Evolutionary conservation across 2,113 vertebrate species (phyloP), one percentile per base, ranked within the genome.

Genomic region (Colossoma macropomum): DNA sequence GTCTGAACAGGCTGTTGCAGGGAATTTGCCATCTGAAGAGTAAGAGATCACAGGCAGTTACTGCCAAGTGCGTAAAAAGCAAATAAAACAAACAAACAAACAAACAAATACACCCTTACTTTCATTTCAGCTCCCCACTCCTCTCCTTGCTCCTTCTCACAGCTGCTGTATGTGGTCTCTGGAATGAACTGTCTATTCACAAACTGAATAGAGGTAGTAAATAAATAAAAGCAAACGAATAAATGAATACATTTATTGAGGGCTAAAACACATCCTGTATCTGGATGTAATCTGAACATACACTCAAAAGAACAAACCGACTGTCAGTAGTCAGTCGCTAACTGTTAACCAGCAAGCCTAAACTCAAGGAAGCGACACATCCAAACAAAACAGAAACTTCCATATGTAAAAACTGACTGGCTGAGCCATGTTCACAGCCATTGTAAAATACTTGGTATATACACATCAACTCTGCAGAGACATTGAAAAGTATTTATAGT

Each of bases 101-200:
- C 15, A 9, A 3, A 59, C 54, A 79, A n/a, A n/a, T 0, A 28
- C 69, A 32, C 4, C 86, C 91, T 90, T 95, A 98, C 98, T 96
- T 98, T 97, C 50, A 95, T 95, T 95, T 99, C 97, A 76, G 95
- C 94, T 91, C 95, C 95, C 98, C 98, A 99, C 88, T 98, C 96
- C 85, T 97, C 97, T 82, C 94, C 95, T 92, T 96, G 97, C 88
- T 98, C 98, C 92, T 97, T 97, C 88, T 98, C 96, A 91, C 94
- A 94, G 91, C 93, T 92, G 93, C 92, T 96, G 95, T 97, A 98
- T 87, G 97, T 94, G 91, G 94, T 89, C 88, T 98, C 97, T 93
- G 96, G 95, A 96, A 99, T 98, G 94, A 99, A 99, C 93, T 99
- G 98, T 94, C 97, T 97, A 95, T 99, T 99, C 93, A 99, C 96